Percentiles rank a stretch among this genome's conserved stretches.
These are phyloP conservation scores for Pristis pectinata DNA, from an alignment of 2,797 vertebrate species.

Conservation along the genomic window DNA sequence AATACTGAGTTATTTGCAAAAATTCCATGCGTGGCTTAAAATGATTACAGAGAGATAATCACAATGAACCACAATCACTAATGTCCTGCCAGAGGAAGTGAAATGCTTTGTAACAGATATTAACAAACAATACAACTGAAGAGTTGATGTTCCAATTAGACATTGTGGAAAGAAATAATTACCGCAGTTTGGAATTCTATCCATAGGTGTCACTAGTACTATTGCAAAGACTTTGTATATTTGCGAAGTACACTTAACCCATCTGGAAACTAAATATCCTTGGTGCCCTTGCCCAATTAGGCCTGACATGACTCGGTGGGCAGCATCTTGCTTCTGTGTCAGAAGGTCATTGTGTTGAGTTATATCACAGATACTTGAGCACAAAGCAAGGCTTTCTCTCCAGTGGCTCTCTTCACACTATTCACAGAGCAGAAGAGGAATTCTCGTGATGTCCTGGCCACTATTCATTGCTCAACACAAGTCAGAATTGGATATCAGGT, in stretches of 20 bases:
- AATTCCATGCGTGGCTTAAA: neutral
- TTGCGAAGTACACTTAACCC: neutral
- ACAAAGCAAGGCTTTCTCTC: no score
- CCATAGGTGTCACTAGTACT: neutral
- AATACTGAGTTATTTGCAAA: neutral
- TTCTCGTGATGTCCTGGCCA: neutral
- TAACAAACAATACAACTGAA: neutral
- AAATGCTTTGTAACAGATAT: no score
- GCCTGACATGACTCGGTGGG: neutral
- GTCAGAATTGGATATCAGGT: neutral
- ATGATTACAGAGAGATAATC: neutral
- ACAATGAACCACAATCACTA: neutral
- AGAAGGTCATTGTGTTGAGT: neutral
- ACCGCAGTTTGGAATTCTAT: neutral
- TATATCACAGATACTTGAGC: no score
- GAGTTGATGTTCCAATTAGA: neutral
- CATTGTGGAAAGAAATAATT: neutral
- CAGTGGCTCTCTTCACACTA: no score
- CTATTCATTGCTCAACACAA: neutral
- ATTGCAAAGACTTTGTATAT: neutral
- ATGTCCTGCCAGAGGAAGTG: neutral
- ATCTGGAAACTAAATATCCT: neutral
- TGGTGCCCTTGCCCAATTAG: neutral
- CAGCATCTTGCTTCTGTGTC: neutral
- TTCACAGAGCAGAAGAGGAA: neutral